These are phyloP conservation scores for Listronotus oregonensis DNA, from an alignment of 1,140 invertebrate species.

Conservation along the genomic window DNA sequence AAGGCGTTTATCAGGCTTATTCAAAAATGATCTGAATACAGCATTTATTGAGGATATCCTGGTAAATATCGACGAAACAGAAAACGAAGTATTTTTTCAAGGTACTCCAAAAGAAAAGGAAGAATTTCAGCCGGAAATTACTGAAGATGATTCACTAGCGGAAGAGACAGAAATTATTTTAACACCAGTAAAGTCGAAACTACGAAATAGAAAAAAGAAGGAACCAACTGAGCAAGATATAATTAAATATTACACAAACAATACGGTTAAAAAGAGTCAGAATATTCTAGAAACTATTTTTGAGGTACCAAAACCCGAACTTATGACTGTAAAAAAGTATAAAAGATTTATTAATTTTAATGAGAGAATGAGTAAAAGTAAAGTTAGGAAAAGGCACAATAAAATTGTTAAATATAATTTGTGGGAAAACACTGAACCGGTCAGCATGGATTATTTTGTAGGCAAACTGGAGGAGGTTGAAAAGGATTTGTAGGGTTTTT, in stretches of 20 bases:
- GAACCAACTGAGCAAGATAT: background rate
- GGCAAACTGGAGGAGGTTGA: background rate
- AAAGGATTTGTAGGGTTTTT: no score
- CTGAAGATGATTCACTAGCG: no score
- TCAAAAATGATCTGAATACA: background rate
- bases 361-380: constrained; percentile 8
- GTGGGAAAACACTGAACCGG: background rate
- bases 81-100: background rate
- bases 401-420: constrained; percentile 8
- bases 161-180: no score
- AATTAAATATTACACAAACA: constrained; percentile 11
- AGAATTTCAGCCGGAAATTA: no score
- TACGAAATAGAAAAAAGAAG: background rate
- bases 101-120: background rate
- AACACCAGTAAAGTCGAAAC: background rate
- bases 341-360: constrained; percentile 19
- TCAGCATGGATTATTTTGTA: constrained; percentile 15
- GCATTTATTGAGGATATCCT: background rate
- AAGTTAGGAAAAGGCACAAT: constrained; percentile 2
- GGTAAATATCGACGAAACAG: background rate
- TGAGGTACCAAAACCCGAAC: background rate
- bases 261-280: constrained; percentile 6
- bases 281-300: constrained; percentile 20
- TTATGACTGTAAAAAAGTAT: constrained; percentile 2
- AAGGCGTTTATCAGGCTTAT: background rate